Conservation (phyloP, 2,113 vertebrate species). For the Electrona antarctica region DNA sequence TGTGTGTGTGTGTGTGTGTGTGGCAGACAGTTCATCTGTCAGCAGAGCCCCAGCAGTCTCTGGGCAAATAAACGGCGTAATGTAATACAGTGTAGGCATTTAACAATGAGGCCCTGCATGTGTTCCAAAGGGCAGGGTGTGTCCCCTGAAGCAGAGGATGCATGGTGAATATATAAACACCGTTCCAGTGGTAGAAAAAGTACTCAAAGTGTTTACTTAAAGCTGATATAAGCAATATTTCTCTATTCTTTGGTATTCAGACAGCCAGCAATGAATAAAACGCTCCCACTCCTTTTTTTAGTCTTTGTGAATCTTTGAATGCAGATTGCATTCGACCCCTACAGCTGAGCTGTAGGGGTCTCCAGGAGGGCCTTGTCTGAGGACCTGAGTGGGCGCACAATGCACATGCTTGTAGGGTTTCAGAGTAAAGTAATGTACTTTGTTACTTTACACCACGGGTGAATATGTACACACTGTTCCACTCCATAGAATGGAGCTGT, state of each 20-base stretch:
- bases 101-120: constrained; percentile 39
- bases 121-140: constrained; percentile 42
- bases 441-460: not conserved
- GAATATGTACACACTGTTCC: no score
- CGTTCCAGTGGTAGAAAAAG: not conserved
- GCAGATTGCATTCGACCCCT: no score
- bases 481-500: not conserved
- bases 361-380: no score
- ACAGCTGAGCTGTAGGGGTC: no score
- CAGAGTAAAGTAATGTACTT: no score
- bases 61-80: constrained; percentile 50
- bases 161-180: not conserved
- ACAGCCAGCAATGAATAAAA: no score
- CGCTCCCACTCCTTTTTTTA: no score
- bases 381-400: no score
- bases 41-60: constrained; percentile 26
- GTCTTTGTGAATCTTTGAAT: no score
- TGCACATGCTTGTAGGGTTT: no score
- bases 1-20: constrained; percentile 17
- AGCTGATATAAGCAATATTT: no score
- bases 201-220: no score
- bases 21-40: constrained; percentile 29
- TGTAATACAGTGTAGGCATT: constrained; percentile 50
- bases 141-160: constrained; percentile 15
- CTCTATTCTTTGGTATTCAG: constrained; percentile 11